Base-by-base conservation (phyloP, 2,888 invertebrate genomes). In the Leptogaster cylindrica region DNA sequence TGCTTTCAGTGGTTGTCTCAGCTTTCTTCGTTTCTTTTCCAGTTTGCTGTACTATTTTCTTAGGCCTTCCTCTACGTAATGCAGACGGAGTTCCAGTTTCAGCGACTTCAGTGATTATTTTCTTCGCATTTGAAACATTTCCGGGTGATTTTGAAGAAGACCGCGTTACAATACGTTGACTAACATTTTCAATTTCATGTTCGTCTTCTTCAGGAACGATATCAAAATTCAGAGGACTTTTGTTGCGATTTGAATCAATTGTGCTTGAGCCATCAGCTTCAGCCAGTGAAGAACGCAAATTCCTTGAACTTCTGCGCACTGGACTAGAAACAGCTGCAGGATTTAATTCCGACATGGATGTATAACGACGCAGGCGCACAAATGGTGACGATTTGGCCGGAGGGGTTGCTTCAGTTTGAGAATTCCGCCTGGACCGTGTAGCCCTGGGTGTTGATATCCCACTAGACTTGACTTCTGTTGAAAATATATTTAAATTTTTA, bases 301-400 rank as follows among this genome's bases (percentile, higher is more conserved):
- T 36, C 12, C 65, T 65, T 12, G 33, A 16, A 12, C 51, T 65
- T 39, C 65, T 50, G 7, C 65, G 50, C 7, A 36, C 3, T 3
- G 65, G 65, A 1, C 65, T 65, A 1, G 44, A 10, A 16, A 8
- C 20, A 8, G 44, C 5, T 14, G 27, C 7, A 44, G 16, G 41
- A 14, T 61, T 44, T 14, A 41, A 2, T 16, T 61, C 61, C 6
- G 61, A 44, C 12, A 61, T n/a, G n/a, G 61, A 61, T 14, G 51
- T 16, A 5, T 39, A 36, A 6, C 48, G 31, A 3, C 14, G 39
- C 16, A 50, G 25, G n/a, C 33, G n/a, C n/a, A n/a, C n/a, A n/a
- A n/a, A n/a, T n/a, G 16, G 12, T 31, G 65, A 27, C 5, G 65
- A 39, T 36, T 51, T 39, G 20, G 39, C 25, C 27, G 36, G 33